phyloP scores from a whole-genome alignment of 2,113 vertebrate species.

The Pterocles burchelli region DNA sequence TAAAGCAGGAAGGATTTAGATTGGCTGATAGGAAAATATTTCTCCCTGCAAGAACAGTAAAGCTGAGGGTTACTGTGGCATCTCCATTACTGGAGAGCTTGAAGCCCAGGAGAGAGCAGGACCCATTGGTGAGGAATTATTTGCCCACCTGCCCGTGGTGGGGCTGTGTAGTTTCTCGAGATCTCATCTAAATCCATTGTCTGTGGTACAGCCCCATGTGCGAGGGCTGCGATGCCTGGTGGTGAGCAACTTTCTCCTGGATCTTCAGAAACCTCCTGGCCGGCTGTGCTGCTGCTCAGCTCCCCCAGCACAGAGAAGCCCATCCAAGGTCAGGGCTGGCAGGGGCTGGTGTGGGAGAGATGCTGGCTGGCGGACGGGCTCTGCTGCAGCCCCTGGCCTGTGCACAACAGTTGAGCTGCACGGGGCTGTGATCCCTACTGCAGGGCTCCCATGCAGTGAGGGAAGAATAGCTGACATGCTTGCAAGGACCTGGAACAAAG shows the following conservation, averaged over 20 bases:
- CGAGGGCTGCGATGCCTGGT: background rate
- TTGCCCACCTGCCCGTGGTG: background rate
- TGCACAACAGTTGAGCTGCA: rapidly evolving
- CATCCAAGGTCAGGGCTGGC: rapidly evolving
- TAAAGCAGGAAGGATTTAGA: background rate
- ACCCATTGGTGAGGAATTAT: rapidly evolving
- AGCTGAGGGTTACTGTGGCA: background rate
- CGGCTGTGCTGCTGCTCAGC: background rate
- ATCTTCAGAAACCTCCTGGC: background rate
- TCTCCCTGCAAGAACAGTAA: background rate
- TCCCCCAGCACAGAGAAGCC: background rate
- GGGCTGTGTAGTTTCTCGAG: background rate
- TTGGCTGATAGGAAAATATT: background rate
- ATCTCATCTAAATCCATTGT: background rate
- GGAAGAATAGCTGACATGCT: background rate
- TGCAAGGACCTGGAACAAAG: background rate
- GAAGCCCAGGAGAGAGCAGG: background rate
- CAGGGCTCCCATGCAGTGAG: background rate
- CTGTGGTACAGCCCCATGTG: rapidly evolving
- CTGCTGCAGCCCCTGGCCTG: background rate
- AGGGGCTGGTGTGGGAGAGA: background rate
- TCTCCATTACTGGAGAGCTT: background rate
- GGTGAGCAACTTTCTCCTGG: background rate
- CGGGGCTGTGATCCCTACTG: background rate
- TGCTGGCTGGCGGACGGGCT: background rate